Percentiles rank a stretch among this genome's conserved stretches.
Evolutionary conservation across 1,140 invertebrate species (phyloP).

Genomic region (Pseudobourletiella spinata): DNA sequence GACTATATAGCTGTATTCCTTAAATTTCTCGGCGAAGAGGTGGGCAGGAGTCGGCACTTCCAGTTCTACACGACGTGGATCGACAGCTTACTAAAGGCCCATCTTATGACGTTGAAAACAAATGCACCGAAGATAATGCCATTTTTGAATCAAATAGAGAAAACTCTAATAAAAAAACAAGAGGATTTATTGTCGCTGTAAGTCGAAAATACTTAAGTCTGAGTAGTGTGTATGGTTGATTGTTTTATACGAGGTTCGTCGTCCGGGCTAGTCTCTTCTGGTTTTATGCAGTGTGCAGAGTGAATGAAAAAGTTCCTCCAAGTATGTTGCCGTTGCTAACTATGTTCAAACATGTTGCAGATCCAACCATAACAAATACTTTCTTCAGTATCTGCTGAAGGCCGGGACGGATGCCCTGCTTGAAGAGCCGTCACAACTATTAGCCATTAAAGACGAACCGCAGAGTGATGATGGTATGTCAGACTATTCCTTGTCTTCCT

Average conservation of each 20-base stretch:
- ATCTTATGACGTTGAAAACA: conserved; percentile 51
- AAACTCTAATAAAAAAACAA: conserved; percentile 6
- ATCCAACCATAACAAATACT: conserved; percentile 8
- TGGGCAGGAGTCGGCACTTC: conserved; percentile 69
- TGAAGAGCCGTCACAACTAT: background rate
- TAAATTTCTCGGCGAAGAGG: conserved; percentile 54
- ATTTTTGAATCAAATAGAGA: background rate
- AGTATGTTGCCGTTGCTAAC: no score
- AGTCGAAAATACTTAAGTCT: no score
- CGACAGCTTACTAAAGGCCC: conserved; percentile 52
- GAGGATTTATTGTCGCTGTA: conserved; percentile 1
- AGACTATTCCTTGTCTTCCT: background rate
- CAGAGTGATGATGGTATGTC: background rate
- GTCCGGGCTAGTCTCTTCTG: no score
- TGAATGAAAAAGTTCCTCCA: no score
- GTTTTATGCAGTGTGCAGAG: no score
- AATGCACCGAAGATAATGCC: background rate
- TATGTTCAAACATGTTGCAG: background rate
- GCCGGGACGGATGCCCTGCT: background rate
- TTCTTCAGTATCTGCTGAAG: background rate
- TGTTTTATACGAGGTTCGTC: no score
- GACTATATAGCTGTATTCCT: conserved; percentile 68
- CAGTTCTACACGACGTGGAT: conserved; percentile 83
- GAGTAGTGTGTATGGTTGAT: no score
- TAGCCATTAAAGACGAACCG: conserved; percentile 4